These are phyloP conservation scores for Invenusta paracnida DNA, from an alignment of 2,888 invertebrate genomes.

Conservation along the genomic window DNA sequence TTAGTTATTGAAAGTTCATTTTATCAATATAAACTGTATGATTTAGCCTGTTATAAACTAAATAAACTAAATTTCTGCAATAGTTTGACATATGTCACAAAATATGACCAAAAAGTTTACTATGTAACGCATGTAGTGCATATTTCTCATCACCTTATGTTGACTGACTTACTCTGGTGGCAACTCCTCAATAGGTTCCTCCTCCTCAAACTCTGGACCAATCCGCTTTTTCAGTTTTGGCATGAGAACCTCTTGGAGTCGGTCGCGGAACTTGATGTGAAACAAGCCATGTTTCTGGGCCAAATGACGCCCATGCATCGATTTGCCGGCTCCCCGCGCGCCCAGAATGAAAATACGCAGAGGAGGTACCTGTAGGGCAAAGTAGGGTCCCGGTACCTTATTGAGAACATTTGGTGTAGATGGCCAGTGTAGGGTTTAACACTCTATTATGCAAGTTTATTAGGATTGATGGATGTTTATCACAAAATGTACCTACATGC, in stretches of 20 bases:
- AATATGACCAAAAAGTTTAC: too few species aligned
- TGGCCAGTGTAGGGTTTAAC: not conserved
- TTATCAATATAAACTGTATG: too few species aligned
- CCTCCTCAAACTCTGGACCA: conserved; percentile 56
- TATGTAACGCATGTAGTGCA: too few species aligned
- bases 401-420: not conserved
- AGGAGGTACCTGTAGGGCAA: conserved; percentile 58
- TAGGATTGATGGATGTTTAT: too few species aligned
- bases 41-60: too few species aligned
- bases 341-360: conserved; percentile 56
- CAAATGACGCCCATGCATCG: conserved; percentile 55
- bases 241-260: conserved; percentile 59
- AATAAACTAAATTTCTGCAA: too few species aligned
- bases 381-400: too few species aligned
- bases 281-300: conserved; percentile 59
- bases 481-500: too few species aligned
- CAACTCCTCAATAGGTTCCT: conserved; percentile 19
- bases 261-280: conserved; percentile 59
- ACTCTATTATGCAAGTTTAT: not conserved
- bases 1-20: too few species aligned
- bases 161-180: too few species aligned
- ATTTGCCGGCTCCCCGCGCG: conserved; percentile 58
- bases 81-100: too few species aligned
- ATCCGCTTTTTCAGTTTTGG: conserved; percentile 59
- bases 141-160: conserved; percentile 24